phyloP scores from a whole-genome alignment of 1,140 invertebrate genomes.

The Trachymyrmex septentrionalis region DNA sequence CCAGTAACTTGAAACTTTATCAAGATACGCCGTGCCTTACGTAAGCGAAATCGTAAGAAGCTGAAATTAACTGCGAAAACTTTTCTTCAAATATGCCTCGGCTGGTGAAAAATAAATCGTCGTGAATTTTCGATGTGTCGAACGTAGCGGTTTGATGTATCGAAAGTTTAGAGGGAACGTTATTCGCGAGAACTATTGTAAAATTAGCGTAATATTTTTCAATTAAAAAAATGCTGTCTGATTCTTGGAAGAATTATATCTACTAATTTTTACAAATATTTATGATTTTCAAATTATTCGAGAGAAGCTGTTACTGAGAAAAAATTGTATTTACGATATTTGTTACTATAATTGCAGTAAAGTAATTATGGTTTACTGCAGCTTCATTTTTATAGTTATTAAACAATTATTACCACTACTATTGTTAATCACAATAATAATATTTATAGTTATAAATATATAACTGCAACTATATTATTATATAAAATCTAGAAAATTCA shows the following conservation, averaged over 20 bases:
- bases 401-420: no score
- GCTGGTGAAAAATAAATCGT: not conserved
- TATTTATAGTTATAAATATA: no score
- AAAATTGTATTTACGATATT: no score
- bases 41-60: conserved; percentile 2
- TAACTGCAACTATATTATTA: no score
- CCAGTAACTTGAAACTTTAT: conserved; percentile 34
- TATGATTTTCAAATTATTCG: no score
- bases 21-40: conserved; percentile 20
- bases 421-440: no score
- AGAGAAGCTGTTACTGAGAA: not conserved
- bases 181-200: not conserved
- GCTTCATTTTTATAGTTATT: no score
- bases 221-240: not conserved
- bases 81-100: not conserved
- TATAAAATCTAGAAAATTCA: no score
- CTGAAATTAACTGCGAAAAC: conserved; percentile 1
- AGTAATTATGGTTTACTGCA: no score
- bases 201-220: not conserved
- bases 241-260: not conserved
- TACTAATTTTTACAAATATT: not conserved
- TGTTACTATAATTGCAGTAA: no score
- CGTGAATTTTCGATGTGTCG: not conserved
- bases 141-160: not conserved
- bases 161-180: not conserved